Percentiles rank a stretch among this genome's conserved stretches.
These are phyloP conservation scores for Arctocebus calabarensis DNA, from an alignment of 2,797 vertebrate genomes.

Conservation along the genomic window DNA sequence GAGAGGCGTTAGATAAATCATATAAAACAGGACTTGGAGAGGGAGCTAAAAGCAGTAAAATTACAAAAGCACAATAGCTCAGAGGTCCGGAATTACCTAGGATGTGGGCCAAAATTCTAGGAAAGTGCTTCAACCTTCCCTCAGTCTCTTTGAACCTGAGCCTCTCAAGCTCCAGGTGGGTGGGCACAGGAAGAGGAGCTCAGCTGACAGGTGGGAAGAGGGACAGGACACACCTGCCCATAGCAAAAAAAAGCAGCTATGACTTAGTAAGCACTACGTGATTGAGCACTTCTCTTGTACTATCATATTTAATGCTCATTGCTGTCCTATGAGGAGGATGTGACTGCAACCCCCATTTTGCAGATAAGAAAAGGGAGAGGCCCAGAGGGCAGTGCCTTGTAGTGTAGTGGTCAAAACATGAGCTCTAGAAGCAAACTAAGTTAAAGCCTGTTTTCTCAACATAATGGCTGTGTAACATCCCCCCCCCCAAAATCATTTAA, in stretches of 20 bases:
- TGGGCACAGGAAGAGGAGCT: background rate
- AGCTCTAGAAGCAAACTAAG: background rate
- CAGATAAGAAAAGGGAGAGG: background rate
- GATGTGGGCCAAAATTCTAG: background rate
- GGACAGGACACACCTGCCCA: fast-evolving
- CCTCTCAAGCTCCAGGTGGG: background rate
- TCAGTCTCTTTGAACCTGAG: background rate
- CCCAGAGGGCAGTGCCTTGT: background rate
- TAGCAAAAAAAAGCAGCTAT: background rate
- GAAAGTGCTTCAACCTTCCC: background rate
- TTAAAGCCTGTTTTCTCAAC: background rate
- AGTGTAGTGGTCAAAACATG: background rate
- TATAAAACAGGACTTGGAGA: background rate
- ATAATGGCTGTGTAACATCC: background rate
- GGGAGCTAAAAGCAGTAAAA: background rate
- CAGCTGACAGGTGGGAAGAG: background rate
- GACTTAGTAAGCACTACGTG: background rate
- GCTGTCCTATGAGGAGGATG: background rate
- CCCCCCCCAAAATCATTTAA: background rate
- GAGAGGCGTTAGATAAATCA: background rate
- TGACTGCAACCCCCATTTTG: background rate
- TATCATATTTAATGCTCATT: background rate
- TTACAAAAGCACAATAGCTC: background rate
- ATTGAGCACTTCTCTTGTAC: background rate
- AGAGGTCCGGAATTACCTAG: background rate